Base-by-base conservation (phyloP, 2,113 vertebrate species). In the Lasiurus borealis region DNA sequence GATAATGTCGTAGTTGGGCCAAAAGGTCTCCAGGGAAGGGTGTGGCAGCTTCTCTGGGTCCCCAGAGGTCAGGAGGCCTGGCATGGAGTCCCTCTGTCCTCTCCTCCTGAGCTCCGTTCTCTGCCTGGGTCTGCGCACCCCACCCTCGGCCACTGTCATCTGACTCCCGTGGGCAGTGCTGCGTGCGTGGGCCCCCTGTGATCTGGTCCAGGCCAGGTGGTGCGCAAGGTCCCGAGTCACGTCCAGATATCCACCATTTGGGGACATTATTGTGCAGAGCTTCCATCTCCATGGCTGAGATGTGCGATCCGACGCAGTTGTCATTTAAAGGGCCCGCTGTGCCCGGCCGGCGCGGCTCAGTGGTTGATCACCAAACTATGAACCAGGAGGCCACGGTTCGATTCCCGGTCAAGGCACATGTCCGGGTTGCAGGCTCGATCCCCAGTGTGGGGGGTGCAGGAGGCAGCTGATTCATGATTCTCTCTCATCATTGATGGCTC, bases 1-100 rank as follows among this genome's bases (percentile, higher is more conserved):
- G 95, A 96, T 88, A 97, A 95, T 44, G 93, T 91, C 14, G 1
- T 29, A 16, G n/a, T n/a, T n/a, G 62, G 91, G 93, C 86, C 89
- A 68, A 87, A 88, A 93, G 93, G 92, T 94, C 91, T 96, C 40
- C 59, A 73, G 91, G 82, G 76, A 89, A 88, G 88, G 80, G 78
- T 36, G 48, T 64, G 69, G n/a, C 8, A 40, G 36, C 78, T 52
- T 91, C 89, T 40, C 2, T 14, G 75, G 78, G 72, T 54, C 82
- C 90, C 73, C 23, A 25, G 71, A 88, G 93, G 76, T 81, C 91
- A 89, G 72, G 23, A 46, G 13, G 19, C 69, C 69, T 64, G 7
- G 8, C 48, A 57, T 68, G 64, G 73, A 83, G 75, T 48, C 23
- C 21, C 29, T 84, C 57, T 69, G 25, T 6, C 14, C 52, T 29